Evolutionary conservation across 2,888 invertebrate genomes (phyloP).

Genomic region (Drosophila atripex): DNA sequence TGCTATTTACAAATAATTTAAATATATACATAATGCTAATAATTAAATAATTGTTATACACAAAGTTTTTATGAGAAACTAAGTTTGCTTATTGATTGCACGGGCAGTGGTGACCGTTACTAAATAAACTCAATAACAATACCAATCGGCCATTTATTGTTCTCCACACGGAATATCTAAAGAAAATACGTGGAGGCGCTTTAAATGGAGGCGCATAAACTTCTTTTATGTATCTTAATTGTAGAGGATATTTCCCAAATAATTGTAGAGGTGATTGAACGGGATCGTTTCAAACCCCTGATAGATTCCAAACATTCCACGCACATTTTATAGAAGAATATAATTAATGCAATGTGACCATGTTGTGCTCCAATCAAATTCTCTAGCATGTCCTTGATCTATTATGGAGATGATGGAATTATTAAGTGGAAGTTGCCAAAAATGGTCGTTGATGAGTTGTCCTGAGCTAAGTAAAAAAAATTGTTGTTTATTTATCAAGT

Average conservation of each 20-base stretch:
- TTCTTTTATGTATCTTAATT: slow-evolving; percentile 95
- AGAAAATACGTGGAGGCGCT: slow-evolving; percentile 87
- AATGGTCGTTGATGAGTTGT: slow-evolving; percentile 98
- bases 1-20: slow-evolving; percentile 63
- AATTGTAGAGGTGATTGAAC: slow-evolving; percentile 96
- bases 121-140: slow-evolving; percentile 86
- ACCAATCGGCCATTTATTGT: slow-evolving; percentile 92
- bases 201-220: slow-evolving; percentile 89
- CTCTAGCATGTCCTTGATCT: slow-evolving; percentile 95
- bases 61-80: slow-evolving; percentile 84
- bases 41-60: slow-evolving; percentile 87
- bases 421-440: slow-evolving; percentile 97
- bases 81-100: slow-evolving; percentile 92
- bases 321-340: slow-evolving; percentile 96
- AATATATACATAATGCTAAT: not conserved
- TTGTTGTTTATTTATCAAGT: too few species aligned
- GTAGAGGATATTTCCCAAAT: slow-evolving; percentile 95
- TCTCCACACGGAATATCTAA: slow-evolving; percentile 90
- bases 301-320: slow-evolving; percentile 93
- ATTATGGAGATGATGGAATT: slow-evolving; percentile 93
- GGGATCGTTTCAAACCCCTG: slow-evolving; percentile 90
- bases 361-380: slow-evolving; percentile 97
- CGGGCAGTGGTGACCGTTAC: slow-evolving; percentile 90
- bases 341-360: slow-evolving; percentile 92
- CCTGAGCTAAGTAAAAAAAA: slow-evolving; percentile 90